A percentile compares a stretch with the other conserved stretches of the same genome.
Evolutionary conservation across 2,113 vertebrate genomes (phyloP).

Genomic region (Gallinago jamesoni): DNA sequence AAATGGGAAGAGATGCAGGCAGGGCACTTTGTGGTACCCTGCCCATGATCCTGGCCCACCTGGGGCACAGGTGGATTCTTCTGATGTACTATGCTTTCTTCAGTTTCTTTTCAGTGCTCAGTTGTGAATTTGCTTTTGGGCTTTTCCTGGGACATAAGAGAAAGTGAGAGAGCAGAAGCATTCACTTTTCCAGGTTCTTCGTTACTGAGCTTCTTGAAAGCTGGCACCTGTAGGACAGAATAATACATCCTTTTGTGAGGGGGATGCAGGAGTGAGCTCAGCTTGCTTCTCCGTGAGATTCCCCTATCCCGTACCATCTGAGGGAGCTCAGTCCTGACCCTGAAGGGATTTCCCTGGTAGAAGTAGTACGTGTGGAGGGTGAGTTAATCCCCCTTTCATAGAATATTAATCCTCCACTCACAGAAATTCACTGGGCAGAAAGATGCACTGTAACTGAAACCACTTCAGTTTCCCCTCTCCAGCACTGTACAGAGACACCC

Average conservation of each 20-base stretch:
- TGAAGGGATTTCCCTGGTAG: not conserved
- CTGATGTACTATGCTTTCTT: not conserved
- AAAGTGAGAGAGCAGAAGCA: not conserved
- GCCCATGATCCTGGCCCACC: not conserved
- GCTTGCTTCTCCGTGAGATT: not conserved
- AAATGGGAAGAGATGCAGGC: not conserved
- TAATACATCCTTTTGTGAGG: not conserved
- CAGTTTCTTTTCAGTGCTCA: not conserved
- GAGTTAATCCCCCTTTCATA: constrained; percentile 22
- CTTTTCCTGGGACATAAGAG: not conserved
- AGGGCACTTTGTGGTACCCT: not conserved
- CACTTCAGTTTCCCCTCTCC: constrained; percentile 39
- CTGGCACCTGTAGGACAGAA: not conserved
- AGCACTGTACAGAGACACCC: constrained; percentile 36
- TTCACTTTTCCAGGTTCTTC: not conserved
- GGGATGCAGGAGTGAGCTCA: not conserved
- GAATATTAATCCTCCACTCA: constrained; percentile 53
- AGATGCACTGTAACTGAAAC: constrained; percentile 62
- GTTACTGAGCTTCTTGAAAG: not conserved
- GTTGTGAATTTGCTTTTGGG: not conserved
- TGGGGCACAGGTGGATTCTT: not conserved
- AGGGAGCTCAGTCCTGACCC: not conserved
- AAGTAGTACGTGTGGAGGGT: not conserved
- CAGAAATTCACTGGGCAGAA: constrained; percentile 41
- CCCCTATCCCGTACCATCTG: not conserved